Evolutionary conservation across 2,888 invertebrate species (phyloP).

Genomic region (Himalopsyche tibetana): DNA sequence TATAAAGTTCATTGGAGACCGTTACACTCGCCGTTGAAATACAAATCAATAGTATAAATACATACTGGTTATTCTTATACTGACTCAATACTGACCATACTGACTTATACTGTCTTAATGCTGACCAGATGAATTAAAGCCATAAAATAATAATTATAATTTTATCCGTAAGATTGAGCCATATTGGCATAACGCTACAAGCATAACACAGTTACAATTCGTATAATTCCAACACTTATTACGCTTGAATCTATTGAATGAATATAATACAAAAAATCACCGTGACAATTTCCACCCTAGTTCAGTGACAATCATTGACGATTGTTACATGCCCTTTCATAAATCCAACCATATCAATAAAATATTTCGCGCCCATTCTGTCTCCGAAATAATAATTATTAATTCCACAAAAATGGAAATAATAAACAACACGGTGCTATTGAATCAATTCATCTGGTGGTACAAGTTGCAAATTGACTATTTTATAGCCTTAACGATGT

Average conservation of each 20-base stretch:
- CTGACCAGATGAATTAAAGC: no score
- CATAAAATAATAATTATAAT: no score
- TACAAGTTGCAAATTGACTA: background rate
- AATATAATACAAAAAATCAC: background rate
- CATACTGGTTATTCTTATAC: no score
- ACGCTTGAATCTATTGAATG: background rate
- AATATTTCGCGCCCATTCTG: conserved; percentile 61
- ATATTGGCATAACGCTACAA: background rate
- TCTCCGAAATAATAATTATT: conserved; percentile 52
- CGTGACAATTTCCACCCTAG: conserved; percentile 28
- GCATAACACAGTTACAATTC: background rate
- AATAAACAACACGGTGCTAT: conserved; percentile 51
- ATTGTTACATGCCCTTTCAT: conserved; percentile 57
- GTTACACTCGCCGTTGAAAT: no score
- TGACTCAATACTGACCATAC: no score
- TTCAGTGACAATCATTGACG: conserved; percentile 57
- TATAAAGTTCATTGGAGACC: no score
- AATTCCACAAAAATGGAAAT: conserved; percentile 65
- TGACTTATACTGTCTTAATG: no score
- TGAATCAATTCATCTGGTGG: conserved; percentile 45
- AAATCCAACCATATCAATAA: conserved; percentile 63
- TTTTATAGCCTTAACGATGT: conserved; percentile 11
- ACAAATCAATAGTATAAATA: no score
- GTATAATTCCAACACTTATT: conserved; percentile 14
- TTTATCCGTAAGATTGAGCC: background rate